These are phyloP conservation scores for Drosophila bifasciata DNA, from an alignment of 1,140 invertebrate genomes.

Conservation along the genomic window DNA sequence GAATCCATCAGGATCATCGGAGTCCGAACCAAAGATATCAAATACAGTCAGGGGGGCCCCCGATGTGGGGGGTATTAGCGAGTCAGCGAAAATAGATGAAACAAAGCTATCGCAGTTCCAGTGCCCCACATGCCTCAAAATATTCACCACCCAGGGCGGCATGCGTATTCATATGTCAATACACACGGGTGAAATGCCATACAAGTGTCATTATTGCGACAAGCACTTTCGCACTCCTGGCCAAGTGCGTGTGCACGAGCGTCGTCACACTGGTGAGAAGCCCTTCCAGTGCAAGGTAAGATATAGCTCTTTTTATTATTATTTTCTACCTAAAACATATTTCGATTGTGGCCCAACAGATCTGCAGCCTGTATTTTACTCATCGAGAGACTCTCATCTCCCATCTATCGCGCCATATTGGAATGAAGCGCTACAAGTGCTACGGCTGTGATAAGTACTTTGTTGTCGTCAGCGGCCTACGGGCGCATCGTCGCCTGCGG, in stretches of 20 bases:
- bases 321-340: not conserved
- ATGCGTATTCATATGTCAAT: constrained; percentile 72
- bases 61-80: too few relatives aligned
- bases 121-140: constrained; percentile 62
- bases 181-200: constrained; percentile 74
- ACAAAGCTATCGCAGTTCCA: not conserved
- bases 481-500: constrained; percentile 74
- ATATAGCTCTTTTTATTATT: not conserved
- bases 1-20: not conserved
- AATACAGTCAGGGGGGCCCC: not conserved
- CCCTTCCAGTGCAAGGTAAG: constrained; percentile 92
- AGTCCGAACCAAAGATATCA: not conserved
- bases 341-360: constrained; percentile 28
- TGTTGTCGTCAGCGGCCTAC: constrained; percentile 76
- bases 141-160: constrained; percentile 65
- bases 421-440: constrained; percentile 82
- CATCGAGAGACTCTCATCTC: constrained; percentile 81
- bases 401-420: constrained; percentile 78
- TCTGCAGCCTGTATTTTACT: constrained; percentile 72
- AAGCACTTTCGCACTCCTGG: constrained; percentile 78
- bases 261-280: constrained; percentile 94
- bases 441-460: constrained; percentile 80
- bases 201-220: constrained; percentile 75
- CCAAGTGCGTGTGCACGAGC: constrained; percentile 88
- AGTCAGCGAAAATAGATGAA: not conserved